A percentile compares a stretch with the other conserved stretches of the same genome.
These are phyloP conservation scores for Abramis brama DNA, from an alignment of 2,113 vertebrate genomes.

Conservation along the genomic window DNA sequence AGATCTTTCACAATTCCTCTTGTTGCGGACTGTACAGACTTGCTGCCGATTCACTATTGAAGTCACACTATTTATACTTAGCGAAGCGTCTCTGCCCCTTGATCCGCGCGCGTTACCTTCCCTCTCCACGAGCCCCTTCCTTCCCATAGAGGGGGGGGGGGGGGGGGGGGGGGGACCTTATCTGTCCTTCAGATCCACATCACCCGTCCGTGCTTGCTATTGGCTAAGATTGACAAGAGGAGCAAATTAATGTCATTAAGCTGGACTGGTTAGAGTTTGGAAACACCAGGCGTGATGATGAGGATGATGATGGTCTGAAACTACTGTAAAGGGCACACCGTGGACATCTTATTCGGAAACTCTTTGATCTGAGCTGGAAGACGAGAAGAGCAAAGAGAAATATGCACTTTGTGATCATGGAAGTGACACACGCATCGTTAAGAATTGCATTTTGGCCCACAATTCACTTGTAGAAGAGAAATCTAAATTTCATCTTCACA, in stretches of 20 bases:
- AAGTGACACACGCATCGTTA: not conserved
- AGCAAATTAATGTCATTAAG: conserved; percentile 96
- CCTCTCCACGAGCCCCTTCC: conserved; percentile 81
- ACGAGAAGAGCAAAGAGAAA: conserved; percentile 10
- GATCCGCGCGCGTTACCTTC: conserved; percentile 93
- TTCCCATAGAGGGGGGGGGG: conserved; percentile 66
- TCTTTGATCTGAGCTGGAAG: conserved; percentile 67
- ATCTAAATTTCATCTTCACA: not conserved
- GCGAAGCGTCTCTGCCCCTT: conserved; percentile 89
- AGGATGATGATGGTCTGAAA: conserved; percentile 63
- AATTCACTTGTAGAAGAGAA: not conserved
- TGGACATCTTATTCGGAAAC: conserved; percentile 70
- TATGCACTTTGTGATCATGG: not conserved
- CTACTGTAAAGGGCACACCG: conserved; percentile 63
- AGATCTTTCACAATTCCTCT: conserved; percentile 84
- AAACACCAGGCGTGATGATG: conserved; percentile 78
- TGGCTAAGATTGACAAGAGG: conserved; percentile 89
- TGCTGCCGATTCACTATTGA: conserved; percentile 87
- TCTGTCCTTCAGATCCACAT: conserved; percentile 67
- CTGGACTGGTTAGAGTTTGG: conserved; percentile 80
- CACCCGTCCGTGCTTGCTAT: conserved; percentile 73
- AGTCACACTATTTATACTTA: conserved; percentile 99
- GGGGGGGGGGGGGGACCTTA: conserved; percentile 64
- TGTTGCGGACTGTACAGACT: conserved; percentile 85
- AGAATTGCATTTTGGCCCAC: not conserved